Conservation (phyloP, 2,888 invertebrate genomes). For the Lasioglossum morio region DNA sequence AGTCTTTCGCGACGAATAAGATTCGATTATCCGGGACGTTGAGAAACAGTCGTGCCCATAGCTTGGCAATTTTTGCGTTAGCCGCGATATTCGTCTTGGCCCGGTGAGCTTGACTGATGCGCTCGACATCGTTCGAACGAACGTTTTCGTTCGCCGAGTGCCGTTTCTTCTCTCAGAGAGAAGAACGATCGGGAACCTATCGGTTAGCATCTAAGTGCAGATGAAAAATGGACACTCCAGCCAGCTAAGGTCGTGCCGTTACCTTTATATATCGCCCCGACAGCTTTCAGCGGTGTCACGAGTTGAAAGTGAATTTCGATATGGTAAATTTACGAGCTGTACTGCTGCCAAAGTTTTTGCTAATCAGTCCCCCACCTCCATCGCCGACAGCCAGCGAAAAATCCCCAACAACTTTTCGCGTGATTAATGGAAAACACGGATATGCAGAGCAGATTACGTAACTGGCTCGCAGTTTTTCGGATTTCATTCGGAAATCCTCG, state of each 20-base stretch:
- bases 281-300: constrained; percentile 28
- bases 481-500: not conserved
- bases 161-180: constrained; percentile 25
- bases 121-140: constrained; percentile 7
- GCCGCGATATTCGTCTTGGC: constrained; percentile 44
- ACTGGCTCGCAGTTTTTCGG: not conserved
- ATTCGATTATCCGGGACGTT: constrained; percentile 12
- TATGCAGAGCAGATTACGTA: not conserved
- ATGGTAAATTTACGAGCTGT: constrained; percentile 33
- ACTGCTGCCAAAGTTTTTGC: not conserved
- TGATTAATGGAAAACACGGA: not conserved
- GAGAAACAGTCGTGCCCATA: constrained; percentile 7
- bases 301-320: constrained; percentile 39
- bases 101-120: constrained; percentile 53
- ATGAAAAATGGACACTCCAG: constrained; percentile 56
- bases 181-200: constrained; percentile 43
- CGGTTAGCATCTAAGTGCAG: constrained; percentile 42
- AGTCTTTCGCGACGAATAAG: not conserved
- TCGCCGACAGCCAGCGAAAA: not conserved
- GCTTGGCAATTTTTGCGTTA: constrained; percentile 41
- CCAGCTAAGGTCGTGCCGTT: constrained; percentile 37
- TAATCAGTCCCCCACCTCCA: constrained; percentile 1
- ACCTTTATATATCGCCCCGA: constrained; percentile 39
- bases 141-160: constrained; percentile 9
- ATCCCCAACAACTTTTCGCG: not conserved